Base-by-base conservation (phyloP, 1,140 invertebrate species). In the Pararge aegeria region DNA sequence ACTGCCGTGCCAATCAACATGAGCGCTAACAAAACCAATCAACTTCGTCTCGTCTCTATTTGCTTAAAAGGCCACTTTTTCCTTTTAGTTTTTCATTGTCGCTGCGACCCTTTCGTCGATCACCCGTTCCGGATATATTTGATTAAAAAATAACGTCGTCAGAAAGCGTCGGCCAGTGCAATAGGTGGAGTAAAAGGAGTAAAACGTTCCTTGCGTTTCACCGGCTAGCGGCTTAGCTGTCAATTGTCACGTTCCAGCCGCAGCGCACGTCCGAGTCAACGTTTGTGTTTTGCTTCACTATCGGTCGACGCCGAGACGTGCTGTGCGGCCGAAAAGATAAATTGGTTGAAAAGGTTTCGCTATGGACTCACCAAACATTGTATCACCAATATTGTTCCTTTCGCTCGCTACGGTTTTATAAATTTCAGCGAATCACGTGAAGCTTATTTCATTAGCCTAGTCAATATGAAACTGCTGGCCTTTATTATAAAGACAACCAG, bases 111-210 rank as follows among this genome's bases (percentile, higher is more conserved):
- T 89, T 86, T 86, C 84, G 82, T 78, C 77, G 85, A 83, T 87
- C 86, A 84, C 79, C 78, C 81, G 80, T 69, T 80, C 82, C 75
- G 87, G 87, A 90, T 90, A 89, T 90, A 90, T 90, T 90, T 90
- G 89, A 90, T 90, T 90, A 90, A 90, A 90, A 90, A 90, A 90
- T 90, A 90, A 90, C 85, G 87, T 89, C 89, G 87, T 87, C 82
- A 86, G 87, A 84, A 85, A 87, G 75, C 79, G 80, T 73, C 71
- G 62, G 76, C 72, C 73, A 66, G 65, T 76, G 70, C 73, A 61
- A 75, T 72, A 73, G 64, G 61, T 67, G 73, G 70, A 65, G 69
- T 60, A 88, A 88, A 82, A 87, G 75, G 78, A 84, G 76, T 75
- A 87, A 88, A 89, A 88, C 66, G 54, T 64, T 78, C 66, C 69